Evolutionary conservation across 2,888 invertebrate genomes (phyloP).

Genomic region (Seira ritae): DNA sequence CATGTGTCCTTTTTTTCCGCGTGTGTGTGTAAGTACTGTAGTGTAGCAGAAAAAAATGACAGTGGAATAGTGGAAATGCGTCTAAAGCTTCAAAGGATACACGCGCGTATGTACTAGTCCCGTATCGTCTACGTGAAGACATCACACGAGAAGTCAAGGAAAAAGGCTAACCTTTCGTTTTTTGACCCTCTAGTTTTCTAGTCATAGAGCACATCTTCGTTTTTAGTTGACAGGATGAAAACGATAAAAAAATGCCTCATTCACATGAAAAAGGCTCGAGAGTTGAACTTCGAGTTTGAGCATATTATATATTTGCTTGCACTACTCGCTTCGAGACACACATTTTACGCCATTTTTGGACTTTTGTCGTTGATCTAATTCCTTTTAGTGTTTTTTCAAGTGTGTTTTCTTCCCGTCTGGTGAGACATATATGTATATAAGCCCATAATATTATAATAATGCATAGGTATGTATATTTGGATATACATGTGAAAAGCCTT

Average conservation of each 20-base stretch:
- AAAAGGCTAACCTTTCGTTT: slow-evolving; percentile 27
- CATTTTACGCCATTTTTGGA: background rate
- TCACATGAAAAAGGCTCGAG: slow-evolving; percentile 31
- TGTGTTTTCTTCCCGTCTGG: background rate
- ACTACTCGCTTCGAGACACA: background rate
- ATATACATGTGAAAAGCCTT: background rate
- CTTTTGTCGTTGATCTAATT: background rate
- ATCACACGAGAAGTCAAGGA: slow-evolving; percentile 25
- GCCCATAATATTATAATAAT: no score
- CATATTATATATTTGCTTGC: background rate
- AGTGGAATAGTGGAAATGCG: slow-evolving; percentile 1
- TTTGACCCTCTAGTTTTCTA: slow-evolving; percentile 27
- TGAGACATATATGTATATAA: background rate
- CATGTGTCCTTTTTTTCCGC: background rate
- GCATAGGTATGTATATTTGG: no score
- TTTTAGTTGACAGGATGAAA: background rate
- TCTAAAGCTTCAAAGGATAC: background rate
- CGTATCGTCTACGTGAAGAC: background rate
- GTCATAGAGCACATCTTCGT: background rate
- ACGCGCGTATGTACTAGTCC: no score
- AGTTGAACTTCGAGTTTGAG: no score
- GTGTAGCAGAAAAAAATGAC: slow-evolving; percentile 5
- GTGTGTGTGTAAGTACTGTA: no score
- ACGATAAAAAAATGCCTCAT: background rate
- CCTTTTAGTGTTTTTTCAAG: background rate